phyloP scores from a whole-genome alignment of 1,140 invertebrate genomes.

The Drosophila punjabiensis region DNA sequence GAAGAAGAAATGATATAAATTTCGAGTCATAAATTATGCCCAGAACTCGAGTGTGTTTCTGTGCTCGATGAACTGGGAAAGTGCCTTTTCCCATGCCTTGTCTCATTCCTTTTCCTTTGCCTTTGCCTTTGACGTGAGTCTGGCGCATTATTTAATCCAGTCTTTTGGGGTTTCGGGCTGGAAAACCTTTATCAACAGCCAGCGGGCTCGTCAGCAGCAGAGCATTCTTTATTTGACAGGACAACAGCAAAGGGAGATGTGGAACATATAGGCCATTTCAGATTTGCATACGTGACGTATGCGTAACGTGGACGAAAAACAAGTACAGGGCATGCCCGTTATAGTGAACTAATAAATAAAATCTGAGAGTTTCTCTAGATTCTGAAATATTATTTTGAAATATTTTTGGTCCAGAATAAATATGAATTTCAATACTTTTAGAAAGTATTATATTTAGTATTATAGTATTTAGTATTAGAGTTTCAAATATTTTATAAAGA shows the following conservation, averaged over 20 bases:
- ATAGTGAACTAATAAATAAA: background rate
- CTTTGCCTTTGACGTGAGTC: slow-evolving; percentile 38
- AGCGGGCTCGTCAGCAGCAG: slow-evolving; percentile 47
- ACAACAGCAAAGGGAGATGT: slow-evolving; percentile 23
- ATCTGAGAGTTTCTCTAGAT: background rate
- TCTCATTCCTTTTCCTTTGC: slow-evolving; percentile 5
- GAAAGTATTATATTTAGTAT: background rate
- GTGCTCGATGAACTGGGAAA: slow-evolving; percentile 61
- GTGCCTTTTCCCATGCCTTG: slow-evolving; percentile 18
- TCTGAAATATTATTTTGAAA: background rate
- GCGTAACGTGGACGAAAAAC: slow-evolving; percentile 21
- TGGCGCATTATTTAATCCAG: slow-evolving; percentile 55
- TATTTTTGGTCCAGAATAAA: background rate
- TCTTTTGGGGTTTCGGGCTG: slow-evolving; percentile 1
- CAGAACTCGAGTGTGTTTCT: slow-evolving; percentile 2
- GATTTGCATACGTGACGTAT: slow-evolving; percentile 63
- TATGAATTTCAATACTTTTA: background rate
- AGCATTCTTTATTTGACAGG: slow-evolving; percentile 50
- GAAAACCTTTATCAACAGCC: slow-evolving; percentile 60
- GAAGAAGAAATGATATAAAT: slow-evolving; percentile 60
- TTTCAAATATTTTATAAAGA: background rate
- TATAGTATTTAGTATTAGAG: no score
- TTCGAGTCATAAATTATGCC: slow-evolving; percentile 63
- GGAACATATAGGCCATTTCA: slow-evolving; percentile 12
- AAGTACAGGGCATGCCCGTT: background rate